Evolutionary conservation across 2,797 vertebrate species (phyloP).

Genomic region (Cryptoblepharus egeriae): DNA sequence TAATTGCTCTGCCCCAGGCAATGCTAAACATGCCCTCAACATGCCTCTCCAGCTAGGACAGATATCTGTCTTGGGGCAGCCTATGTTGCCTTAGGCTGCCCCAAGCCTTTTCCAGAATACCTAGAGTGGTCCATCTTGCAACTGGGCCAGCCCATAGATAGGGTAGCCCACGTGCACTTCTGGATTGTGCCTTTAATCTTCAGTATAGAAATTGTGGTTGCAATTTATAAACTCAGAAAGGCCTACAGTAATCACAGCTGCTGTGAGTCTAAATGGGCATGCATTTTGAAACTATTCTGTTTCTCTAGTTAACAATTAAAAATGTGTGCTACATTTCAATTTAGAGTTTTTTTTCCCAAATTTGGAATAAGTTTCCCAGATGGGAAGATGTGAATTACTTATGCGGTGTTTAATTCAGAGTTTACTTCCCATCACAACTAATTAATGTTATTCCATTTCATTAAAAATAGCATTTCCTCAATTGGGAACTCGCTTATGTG

Average conservation of each 20-base stretch:
- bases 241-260: slow-evolving; percentile 39
- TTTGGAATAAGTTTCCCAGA: slow-evolving; percentile 76
- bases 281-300: neutral
- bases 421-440: slow-evolving; percentile 80
- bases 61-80: too few relatives aligned
- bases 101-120: too few relatives aligned
- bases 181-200: slow-evolving; percentile 20
- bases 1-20: too few relatives aligned
- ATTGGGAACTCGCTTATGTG: slow-evolving; percentile 76
- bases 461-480: slow-evolving; percentile 78
- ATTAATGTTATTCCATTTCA: slow-evolving; percentile 81
- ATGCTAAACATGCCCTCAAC: too few relatives aligned
- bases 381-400: slow-evolving; percentile 80
- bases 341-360: slow-evolving; percentile 59
- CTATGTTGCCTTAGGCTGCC: too few relatives aligned
- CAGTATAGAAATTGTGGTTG: neutral
- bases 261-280: neutral
- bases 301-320: slow-evolving; percentile 58
- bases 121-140: too few relatives aligned
- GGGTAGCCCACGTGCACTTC: too few relatives aligned
- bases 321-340: slow-evolving; percentile 59
- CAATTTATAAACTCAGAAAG: slow-evolving; percentile 41
- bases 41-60: too few relatives aligned
- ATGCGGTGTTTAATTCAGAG: slow-evolving; percentile 78
- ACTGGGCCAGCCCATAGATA: too few relatives aligned